Conservation (phyloP, 2,888 invertebrate species). For the Galeruca laticollis region DNA sequence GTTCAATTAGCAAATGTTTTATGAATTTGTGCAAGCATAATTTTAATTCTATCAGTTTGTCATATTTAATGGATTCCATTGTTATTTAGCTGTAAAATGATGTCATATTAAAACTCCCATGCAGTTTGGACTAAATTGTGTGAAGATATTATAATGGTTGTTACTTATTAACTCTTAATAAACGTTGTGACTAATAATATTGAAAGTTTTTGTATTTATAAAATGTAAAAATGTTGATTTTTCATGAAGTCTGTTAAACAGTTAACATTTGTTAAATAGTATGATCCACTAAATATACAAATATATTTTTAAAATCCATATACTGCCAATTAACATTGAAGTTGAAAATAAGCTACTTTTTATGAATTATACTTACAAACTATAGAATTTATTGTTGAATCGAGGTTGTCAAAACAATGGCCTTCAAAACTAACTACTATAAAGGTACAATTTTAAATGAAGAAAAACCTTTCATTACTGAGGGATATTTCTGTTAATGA, state of each 20-base stretch:
- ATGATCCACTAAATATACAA: slow-evolving; percentile 38
- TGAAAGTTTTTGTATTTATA: not conserved
- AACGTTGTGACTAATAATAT: slow-evolving; percentile 12
- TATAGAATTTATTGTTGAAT: not conserved
- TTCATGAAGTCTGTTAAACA: not conserved
- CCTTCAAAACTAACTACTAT: too few relatives aligned
- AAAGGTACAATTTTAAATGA: too few relatives aligned
- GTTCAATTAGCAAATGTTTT: slow-evolving; percentile 46
- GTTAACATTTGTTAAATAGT: slow-evolving; percentile 14
- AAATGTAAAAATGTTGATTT: slow-evolving; percentile 1
- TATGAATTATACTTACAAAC: slow-evolving; percentile 23
- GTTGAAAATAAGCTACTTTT: slow-evolving; percentile 28
- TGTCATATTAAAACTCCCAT: too few relatives aligned
- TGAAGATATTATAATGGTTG: not conserved
- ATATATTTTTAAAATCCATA: slow-evolving; percentile 30
- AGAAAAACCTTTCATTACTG: too few relatives aligned
- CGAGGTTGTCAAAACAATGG: too few relatives aligned
- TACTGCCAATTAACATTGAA: not conserved
- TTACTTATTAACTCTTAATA: slow-evolving; percentile 8
- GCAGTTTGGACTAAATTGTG: too few relatives aligned
- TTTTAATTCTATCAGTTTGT: slow-evolving; percentile 29
- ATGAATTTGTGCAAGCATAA: slow-evolving; percentile 46
- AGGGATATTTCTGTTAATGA: too few relatives aligned
- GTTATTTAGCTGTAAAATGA: too few relatives aligned
- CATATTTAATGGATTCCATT: slow-evolving; percentile 33